A percentile compares a stretch with the other conserved stretches of the same genome.
Evolutionary conservation across 2,797 vertebrate genomes (phyloP).

Genomic region (Hipposideros larvatus): DNA sequence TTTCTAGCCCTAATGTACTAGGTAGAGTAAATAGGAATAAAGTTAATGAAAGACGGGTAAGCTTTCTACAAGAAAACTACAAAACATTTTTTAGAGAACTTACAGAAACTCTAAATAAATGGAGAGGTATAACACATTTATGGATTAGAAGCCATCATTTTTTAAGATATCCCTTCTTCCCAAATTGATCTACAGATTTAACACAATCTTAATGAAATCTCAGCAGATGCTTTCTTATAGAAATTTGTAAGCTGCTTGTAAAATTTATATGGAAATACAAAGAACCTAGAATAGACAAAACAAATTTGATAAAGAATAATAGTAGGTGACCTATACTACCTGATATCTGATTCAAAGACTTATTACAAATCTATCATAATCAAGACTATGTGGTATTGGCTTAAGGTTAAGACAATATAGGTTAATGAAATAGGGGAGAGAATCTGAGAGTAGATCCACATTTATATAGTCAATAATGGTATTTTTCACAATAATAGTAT

Average conservation of each 20-base stretch:
- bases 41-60: neutral
- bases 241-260: neutral
- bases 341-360: neutral
- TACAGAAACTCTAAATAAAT: neutral
- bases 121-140: neutral
- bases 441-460: neutral
- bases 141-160: neutral
- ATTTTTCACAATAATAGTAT: neutral
- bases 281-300: neutral
- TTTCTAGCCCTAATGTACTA: neutral
- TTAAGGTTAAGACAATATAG: neutral
- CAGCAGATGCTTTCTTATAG: neutral
- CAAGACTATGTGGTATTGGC: neutral
- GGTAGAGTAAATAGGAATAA: neutral
- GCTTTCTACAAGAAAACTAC: neutral
- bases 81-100: neutral
- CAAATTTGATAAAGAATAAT: neutral
- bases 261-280: neutral
- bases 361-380: neutral
- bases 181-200: neutral
- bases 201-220: neutral
- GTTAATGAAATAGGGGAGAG: neutral
- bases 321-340: neutral
- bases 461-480: neutral
- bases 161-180: neutral